These are phyloP conservation scores for Petrocephalus schoutedeni DNA, from an alignment of 2,797 vertebrate species.

Conservation along the genomic window DNA sequence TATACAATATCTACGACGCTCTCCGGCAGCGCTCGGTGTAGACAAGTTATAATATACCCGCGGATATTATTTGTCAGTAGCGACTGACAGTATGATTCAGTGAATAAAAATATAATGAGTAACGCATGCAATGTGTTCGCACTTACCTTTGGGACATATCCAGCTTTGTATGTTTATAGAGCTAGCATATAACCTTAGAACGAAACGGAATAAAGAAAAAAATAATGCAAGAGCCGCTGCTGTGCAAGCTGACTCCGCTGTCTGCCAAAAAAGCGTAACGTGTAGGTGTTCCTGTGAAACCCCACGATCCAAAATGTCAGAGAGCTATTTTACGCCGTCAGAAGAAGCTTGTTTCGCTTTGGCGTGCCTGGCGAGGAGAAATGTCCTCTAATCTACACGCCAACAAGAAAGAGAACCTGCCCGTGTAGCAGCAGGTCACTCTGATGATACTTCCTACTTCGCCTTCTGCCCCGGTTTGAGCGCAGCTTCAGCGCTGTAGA, in stretches of 20 bases:
- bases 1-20: neutral
- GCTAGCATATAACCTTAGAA: neutral
- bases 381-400: neutral
- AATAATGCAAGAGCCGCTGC: neutral
- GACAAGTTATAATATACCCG: neutral
- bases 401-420: neutral
- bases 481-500: neutral
- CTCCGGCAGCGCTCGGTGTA: neutral
- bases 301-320: conserved; percentile 2
- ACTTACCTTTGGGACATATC: conserved; percentile 26
- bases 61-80: neutral
- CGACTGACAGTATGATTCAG: neutral
- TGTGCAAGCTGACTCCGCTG: neutral
- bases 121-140: neutral
- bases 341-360: conserved; percentile 15
- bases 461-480: neutral
- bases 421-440: conserved; percentile 1
- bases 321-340: conserved; percentile 15
- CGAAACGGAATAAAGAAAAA: conserved; percentile 18
- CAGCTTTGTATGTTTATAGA: neutral
- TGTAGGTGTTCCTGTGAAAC: conserved; percentile 18
- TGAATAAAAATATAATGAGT: neutral
- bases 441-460: neutral
- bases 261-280: neutral
- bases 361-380: neutral